Evolutionary conservation across 2,888 invertebrate species (phyloP).

Genomic region (Tachina grossa): DNA sequence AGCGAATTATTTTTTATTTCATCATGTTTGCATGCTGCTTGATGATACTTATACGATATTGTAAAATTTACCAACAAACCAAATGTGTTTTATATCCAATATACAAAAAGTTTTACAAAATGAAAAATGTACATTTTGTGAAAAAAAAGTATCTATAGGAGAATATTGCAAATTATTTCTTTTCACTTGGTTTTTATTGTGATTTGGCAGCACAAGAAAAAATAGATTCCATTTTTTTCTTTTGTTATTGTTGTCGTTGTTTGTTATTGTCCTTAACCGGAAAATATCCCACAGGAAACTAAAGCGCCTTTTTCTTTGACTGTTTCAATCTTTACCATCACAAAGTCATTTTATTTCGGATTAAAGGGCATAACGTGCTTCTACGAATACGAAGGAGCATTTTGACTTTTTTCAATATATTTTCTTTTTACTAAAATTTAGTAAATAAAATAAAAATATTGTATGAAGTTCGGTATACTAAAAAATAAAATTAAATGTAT

Average conservation of each 20-base stretch:
- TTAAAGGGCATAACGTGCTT: constrained; percentile 66
- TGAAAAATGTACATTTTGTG: constrained; percentile 18
- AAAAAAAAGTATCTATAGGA: constrained; percentile 38
- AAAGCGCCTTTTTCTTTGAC: constrained; percentile 65
- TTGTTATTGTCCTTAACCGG: constrained; percentile 75
- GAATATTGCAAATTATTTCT: constrained; percentile 74
- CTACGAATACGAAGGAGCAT: not conserved
- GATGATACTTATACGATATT: constrained; percentile 78
- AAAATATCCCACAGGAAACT: constrained; percentile 81
- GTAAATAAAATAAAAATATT: constrained; percentile 57
- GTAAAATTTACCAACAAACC: constrained; percentile 72
- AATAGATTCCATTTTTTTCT: constrained; percentile 23
- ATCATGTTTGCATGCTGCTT: constrained; percentile 60
- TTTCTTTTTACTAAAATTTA: constrained; percentile 29
- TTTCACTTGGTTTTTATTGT: constrained; percentile 64
- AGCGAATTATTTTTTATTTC: constrained; percentile 34
- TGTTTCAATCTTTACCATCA: constrained; percentile 55
- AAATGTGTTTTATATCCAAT: constrained; percentile 37
- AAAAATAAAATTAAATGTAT: constrained; percentile 41
- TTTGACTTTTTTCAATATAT: constrained; percentile 3
- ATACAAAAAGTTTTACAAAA: constrained; percentile 38
- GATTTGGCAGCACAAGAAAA: not conserved
- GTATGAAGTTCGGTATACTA: constrained; percentile 65
- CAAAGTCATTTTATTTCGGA: constrained; percentile 52
- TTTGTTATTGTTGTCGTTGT: constrained; percentile 21